Evolutionary conservation across 2,113 vertebrate species (phyloP).

Genomic region (Heterochromis multidens): DNA sequence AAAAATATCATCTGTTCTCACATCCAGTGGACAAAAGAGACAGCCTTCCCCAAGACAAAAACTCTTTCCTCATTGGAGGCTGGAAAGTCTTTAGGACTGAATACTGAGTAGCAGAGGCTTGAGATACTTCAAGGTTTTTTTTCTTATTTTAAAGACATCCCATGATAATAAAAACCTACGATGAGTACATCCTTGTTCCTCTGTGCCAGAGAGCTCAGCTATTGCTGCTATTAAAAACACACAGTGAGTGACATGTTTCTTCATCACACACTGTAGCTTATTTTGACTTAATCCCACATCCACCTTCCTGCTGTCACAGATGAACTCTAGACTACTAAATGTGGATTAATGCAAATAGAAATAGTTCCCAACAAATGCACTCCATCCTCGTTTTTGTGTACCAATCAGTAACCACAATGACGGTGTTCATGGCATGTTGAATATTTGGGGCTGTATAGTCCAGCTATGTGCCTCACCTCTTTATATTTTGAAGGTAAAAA

Average conservation of each 20-base stretch:
- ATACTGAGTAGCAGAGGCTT: neutral
- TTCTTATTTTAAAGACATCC: neutral
- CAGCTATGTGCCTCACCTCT: too few relatives aligned
- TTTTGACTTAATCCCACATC: neutral
- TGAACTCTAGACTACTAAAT: too few relatives aligned
- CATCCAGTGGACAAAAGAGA: neutral
- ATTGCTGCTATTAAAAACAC: neutral
- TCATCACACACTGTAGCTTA: neutral
- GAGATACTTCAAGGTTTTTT: neutral
- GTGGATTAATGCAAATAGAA: too few relatives aligned
- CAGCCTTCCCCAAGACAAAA: neutral
- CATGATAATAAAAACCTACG: neutral
- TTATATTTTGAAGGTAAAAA: neutral
- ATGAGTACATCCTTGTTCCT: neutral
- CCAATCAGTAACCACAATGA: too few relatives aligned
- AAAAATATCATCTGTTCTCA: neutral
- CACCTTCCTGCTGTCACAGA: neutral
- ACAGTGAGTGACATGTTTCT: neutral
- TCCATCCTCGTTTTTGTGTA: too few relatives aligned
- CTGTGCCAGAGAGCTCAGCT: neutral
- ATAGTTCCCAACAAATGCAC: too few relatives aligned
- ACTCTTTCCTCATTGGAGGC: neutral
- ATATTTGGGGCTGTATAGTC: too few relatives aligned
- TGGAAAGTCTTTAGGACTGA: neutral
- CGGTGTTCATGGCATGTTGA: too few relatives aligned